Evolutionary conservation across 2,113 vertebrate species (phyloP).

Genomic region (Lucifuga dentata): DNA sequence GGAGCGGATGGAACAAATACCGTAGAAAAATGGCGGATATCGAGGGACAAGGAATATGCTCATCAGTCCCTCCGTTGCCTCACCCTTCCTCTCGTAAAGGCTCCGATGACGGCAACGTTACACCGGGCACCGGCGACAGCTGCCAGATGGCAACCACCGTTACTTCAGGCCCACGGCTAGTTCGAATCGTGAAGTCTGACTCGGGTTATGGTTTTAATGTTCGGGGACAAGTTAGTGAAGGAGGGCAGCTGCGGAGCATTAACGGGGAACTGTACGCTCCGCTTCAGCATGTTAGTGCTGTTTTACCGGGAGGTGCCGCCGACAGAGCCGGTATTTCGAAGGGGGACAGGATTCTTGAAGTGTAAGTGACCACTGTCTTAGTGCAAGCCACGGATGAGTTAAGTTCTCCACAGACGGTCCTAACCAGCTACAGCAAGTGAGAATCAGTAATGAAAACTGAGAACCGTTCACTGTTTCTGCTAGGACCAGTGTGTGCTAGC

Average conservation of each 20-base stretch:
- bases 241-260: constrained; percentile 96
- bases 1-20: constrained; percentile 57
- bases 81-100: constrained; percentile 66
- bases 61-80: constrained; percentile 61
- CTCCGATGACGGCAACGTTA: constrained; percentile 65
- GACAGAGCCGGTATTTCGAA: constrained; percentile 94
- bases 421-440: not conserved
- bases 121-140: constrained; percentile 65
- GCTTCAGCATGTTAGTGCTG: constrained; percentile 96
- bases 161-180: constrained; percentile 89
- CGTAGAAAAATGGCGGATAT: constrained; percentile 78
- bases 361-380: constrained; percentile 85
- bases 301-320: constrained; percentile 93
- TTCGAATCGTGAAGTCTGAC: constrained; percentile 94
- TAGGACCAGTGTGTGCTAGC: not conserved
- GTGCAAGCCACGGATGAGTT: not conserved
- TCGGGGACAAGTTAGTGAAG: constrained; percentile 96
- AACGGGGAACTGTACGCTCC: constrained; percentile 97
- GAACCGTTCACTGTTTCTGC: not conserved
- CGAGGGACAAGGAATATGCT: constrained; percentile 73
- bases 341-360: constrained; percentile 94
- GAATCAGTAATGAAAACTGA: not conserved
- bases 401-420: not conserved
- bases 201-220: constrained; percentile 97
- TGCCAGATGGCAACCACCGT: constrained; percentile 71